Evolutionary conservation across 1,140 invertebrate species (phyloP).

Genomic region (Drosophila athabasca): DNA sequence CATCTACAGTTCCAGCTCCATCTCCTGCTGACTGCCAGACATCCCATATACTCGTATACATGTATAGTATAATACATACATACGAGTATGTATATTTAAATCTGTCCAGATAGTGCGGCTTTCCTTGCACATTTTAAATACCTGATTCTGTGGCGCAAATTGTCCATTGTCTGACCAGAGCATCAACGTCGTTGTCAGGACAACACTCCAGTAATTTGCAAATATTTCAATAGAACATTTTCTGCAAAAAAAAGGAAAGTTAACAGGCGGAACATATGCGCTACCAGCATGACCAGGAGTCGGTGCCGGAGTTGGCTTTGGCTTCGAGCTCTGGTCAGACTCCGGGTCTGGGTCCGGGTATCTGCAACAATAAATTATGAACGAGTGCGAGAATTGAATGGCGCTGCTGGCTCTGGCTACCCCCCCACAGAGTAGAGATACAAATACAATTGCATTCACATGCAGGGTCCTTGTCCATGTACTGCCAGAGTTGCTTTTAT

Average conservation of each 20-base stretch:
- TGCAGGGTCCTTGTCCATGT: conserved; percentile 5
- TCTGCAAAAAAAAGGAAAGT: conserved; percentile 39
- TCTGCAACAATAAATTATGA: conserved; percentile 72
- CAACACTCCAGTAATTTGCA: conserved; percentile 70
- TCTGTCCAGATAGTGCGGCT: conserved; percentile 38
- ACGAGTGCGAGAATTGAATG: conserved; percentile 62
- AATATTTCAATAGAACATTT: conserved; percentile 79
- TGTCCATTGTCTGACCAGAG: conserved; percentile 55
- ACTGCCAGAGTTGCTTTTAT: conserved; percentile 17
- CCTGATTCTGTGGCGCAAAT: conserved; percentile 63
- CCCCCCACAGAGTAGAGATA: conserved; percentile 18
- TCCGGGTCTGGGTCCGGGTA: conserved; percentile 16
- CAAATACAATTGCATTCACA: conserved; percentile 42
- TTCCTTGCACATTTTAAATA: conserved; percentile 69
- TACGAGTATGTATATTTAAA: conserved; percentile 31
- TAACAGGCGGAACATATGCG: conserved; percentile 67
- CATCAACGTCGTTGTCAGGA: conserved; percentile 49
- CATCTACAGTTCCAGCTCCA: background rate
- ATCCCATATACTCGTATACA: conserved; percentile 6
- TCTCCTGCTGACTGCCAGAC: conserved; percentile 28
- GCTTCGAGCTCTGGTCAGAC: conserved; percentile 1
- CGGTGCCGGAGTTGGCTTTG: background rate
- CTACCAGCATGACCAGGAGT: conserved; percentile 38
- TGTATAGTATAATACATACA: background rate
- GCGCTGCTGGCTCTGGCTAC: conserved; percentile 23